Percentiles rank a stretch among this genome's conserved stretches.
phyloP scores from a whole-genome alignment of 2,113 vertebrate species.

The Erythrocercus mccallii region DNA sequence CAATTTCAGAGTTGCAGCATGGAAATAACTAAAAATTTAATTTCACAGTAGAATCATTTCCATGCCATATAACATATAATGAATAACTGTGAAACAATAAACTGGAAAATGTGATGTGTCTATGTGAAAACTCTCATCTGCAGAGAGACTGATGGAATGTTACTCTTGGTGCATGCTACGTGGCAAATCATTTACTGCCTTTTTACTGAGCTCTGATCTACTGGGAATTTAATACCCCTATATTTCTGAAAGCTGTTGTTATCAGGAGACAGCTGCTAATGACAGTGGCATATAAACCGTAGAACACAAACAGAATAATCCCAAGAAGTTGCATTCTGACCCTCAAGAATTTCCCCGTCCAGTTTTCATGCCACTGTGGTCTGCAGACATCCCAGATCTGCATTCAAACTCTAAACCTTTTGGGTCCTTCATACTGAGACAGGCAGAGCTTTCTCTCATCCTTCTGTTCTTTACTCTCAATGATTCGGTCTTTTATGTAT shows the following conservation, averaged over 20 bases:
- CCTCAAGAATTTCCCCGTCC: neutral
- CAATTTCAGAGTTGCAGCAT: neutral
- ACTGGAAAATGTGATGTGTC: neutral
- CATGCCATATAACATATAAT: neutral
- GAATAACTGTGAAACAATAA: neutral
- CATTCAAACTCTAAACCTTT: neutral
- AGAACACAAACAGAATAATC: neutral
- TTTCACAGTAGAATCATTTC: neutral
- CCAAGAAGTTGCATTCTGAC: neutral
- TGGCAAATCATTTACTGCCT: neutral
- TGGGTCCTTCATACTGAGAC: neutral
- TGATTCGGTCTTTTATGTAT: neutral
- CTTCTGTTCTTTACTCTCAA: neutral
- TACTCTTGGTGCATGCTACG: rapidly evolving
- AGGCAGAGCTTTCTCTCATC: neutral
- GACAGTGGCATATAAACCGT: neutral
- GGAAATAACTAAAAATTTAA: neutral
- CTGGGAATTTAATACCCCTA: neutral
- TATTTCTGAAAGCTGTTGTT: neutral
- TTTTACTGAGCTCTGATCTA: neutral
- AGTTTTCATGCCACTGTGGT: neutral
- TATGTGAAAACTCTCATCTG: neutral
- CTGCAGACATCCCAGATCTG: neutral
- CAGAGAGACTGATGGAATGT: neutral
- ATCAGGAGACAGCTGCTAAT: neutral